Base-by-base conservation (phyloP, 2,797 vertebrate species). In the Leptodactylus fallax region DNA sequence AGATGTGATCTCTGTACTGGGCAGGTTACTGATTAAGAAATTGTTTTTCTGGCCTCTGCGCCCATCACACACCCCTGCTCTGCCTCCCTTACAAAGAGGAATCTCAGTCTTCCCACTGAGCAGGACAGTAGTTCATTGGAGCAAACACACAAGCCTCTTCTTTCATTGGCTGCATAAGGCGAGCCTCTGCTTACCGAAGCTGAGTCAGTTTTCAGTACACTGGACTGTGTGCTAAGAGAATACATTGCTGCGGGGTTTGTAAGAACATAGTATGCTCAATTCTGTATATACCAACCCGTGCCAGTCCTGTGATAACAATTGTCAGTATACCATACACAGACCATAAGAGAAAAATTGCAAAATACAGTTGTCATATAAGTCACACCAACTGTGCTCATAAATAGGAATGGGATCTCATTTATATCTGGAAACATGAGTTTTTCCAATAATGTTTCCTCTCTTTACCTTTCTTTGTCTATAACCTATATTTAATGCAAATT, bases 11-110 rank as follows among this genome's bases (percentile, higher is more conserved):
- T 89, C 69, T 89, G 88, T 79, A 89, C 84, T 36, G 53, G 72
- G 53, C 85, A 67, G 17, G 88, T 89, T 86, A 89, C 85, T 86
- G 65, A 89, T 89, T 89, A 89, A 78, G 60, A 60, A 69, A 71
- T 71, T 76, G 81, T 89, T 87, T 89, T 88, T 85, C 78, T 86
- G 79, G 49, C 85, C 87, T 86, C 4, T 83, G 88, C 79, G 74
- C 23, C 63, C 85, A 58, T 69, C 80, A 21, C 88, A 89, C 88
- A 78, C 88, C 88, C 80, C 88, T 83, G n/a, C 5, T 60, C 7
- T 83, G n/a, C 79, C 14, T 84, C 61, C 53, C 7, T n/a, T 65
- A 14, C 2, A 16, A 74, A 25, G 0, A 11, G 21, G 19, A 53
- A 4, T 56, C 23, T 55, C 21, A 1, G 21, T 74, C 7, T 17